These are phyloP conservation scores for Spilogale gracilis DNA, from an alignment of 2,113 vertebrate species.

Conservation along the genomic window DNA sequence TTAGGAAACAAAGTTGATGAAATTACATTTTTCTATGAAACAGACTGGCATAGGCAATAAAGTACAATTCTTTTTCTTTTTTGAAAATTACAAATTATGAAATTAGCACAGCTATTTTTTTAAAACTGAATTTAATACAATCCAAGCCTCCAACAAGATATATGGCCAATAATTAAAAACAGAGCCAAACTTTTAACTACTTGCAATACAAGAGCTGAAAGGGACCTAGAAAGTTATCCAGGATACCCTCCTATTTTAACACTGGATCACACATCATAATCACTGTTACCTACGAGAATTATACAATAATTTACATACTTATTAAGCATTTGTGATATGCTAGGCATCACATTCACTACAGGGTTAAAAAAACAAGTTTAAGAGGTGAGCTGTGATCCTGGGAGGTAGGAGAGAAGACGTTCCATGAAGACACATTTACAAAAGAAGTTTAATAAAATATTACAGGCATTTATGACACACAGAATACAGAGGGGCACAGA, in stretches of 20 bases:
- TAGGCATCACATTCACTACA: neutral
- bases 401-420: neutral
- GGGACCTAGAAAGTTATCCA: conserved; percentile 23
- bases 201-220: conserved; percentile 42
- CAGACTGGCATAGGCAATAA: neutral
- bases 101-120: conserved; percentile 8
- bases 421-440: neutral
- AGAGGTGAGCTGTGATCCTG: neutral
- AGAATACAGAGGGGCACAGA: neutral
- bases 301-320: neutral
- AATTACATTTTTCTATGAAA: conserved; percentile 5
- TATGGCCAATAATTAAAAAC: conserved; percentile 3
- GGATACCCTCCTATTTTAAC: neutral
- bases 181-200: neutral
- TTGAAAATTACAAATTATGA: conserved; percentile 5
- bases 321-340: conserved; percentile 3
- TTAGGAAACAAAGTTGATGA: neutral
- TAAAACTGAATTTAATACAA: conserved; percentile 42
- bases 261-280: conserved; percentile 17
- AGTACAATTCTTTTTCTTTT: neutral
- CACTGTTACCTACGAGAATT: neutral
- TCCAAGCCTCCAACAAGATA: neutral
- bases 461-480: neutral
- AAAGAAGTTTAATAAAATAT: neutral
- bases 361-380: neutral